Evolutionary conservation across 2,888 invertebrate species (phyloP).

Genomic region (Melolontha melolontha): DNA sequence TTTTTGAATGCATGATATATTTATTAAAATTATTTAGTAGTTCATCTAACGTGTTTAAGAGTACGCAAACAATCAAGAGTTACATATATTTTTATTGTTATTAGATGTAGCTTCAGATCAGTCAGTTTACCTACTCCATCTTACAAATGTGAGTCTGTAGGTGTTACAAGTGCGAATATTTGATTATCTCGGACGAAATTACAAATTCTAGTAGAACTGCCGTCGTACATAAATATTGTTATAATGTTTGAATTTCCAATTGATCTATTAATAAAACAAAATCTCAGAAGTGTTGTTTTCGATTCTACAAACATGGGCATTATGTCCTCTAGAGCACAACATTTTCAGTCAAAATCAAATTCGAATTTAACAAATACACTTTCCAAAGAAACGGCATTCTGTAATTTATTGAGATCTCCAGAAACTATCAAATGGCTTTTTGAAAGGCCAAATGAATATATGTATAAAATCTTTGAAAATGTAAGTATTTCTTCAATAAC

Average conservation of each 20-base stretch:
- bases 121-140: conserved; percentile 42
- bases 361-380: conserved; percentile 32
- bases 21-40: no score
- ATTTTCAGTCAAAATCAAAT: conserved; percentile 42
- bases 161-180: conserved; percentile 36
- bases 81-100: conserved; percentile 17
- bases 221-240: conserved; percentile 26
- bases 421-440: conserved; percentile 42
- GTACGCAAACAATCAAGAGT: no score
- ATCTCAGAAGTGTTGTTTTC: conserved; percentile 46
- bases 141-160: conserved; percentile 43
- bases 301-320: conserved; percentile 50
- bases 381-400: conserved; percentile 39
- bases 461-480: conserved; percentile 43
- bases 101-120: conserved; percentile 27
- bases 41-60: no score
- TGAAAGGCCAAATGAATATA: conserved; percentile 43
- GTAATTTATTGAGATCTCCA: conserved; percentile 40
- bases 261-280: conserved; percentile 48
- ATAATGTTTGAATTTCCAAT: conserved; percentile 50
- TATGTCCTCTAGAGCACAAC: conserved; percentile 45
- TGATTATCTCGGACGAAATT: conserved; percentile 16
- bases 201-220: conserved; percentile 14
- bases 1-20: no score
- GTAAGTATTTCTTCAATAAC: conserved; percentile 25